Evolutionary conservation across 2,797 vertebrate genomes (phyloP).

Genomic region (Euthynnus affinis): DNA sequence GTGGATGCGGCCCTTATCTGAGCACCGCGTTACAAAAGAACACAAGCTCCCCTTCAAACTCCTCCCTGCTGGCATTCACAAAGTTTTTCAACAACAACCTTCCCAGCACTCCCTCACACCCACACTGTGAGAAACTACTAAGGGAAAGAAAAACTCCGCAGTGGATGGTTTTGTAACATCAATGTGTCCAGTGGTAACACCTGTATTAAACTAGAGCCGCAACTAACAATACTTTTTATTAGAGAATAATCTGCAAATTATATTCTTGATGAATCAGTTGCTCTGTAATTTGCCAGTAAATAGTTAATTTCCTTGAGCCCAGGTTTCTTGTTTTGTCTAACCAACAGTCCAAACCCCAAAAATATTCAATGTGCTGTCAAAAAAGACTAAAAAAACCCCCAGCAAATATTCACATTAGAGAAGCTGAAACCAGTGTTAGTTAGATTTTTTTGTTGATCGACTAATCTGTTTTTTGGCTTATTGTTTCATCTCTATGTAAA

Average conservation of each 20-base stretch:
- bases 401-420: neutral
- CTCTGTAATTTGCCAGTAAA: no score
- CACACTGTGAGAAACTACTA: conserved; percentile 64
- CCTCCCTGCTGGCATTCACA: conserved; percentile 62
- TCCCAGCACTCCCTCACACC: conserved; percentile 54
- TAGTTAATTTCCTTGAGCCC: no score
- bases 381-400: neutral
- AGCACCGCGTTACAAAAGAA: conserved; percentile 70
- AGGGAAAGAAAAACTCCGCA: conserved; percentile 46
- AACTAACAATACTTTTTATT: neutral
- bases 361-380: neutral
- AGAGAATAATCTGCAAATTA: neutral
- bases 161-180: conserved; percentile 25
- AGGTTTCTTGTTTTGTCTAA: no score
- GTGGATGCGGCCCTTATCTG: conserved; percentile 73
- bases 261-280: no score
- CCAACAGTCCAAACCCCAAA: neutral
- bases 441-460: no score
- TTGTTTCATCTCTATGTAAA: neutral
- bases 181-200: neutral
- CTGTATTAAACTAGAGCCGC: neutral
- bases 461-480: no score
- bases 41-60: conserved; percentile 57
- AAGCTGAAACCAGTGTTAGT: neutral
- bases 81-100: conserved; percentile 62